Evolutionary conservation across 2,888 invertebrate species (phyloP).

Genomic region (Mechanitis messenoides): DNA sequence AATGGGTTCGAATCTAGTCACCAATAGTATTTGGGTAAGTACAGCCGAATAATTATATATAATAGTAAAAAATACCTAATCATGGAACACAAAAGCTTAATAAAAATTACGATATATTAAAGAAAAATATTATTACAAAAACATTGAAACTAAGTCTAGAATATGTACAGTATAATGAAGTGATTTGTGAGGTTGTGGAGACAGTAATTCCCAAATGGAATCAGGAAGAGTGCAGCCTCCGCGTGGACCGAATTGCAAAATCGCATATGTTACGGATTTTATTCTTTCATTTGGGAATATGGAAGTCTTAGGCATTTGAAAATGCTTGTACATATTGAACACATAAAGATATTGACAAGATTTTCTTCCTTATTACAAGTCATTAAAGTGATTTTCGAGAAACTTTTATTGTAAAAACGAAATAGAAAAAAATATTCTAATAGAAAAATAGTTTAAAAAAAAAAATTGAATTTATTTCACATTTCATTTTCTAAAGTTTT

Average conservation of each 20-base stretch:
- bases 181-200: constrained; percentile 71
- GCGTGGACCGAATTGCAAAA: constrained; percentile 68
- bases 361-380: too few species aligned
- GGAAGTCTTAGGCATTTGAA: not conserved
- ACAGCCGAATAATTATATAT: too few species aligned
- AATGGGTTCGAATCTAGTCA: too few species aligned
- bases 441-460: not conserved
- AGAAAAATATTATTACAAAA: not conserved
- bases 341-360: too few species aligned
- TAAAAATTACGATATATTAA: not conserved
- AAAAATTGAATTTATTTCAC: not conserved
- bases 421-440: too few species aligned
- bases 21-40: too few species aligned
- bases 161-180: constrained; percentile 49
- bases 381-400: too few species aligned
- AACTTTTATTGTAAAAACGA: too few species aligned
- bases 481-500: constrained; percentile 7
- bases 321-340: too few species aligned
- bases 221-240: constrained; percentile 68
- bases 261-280: constrained; percentile 65
- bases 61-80: too few species aligned
- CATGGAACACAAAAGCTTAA: too few species aligned
- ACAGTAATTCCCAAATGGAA: constrained; percentile 74
- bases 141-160: constrained; percentile 7
- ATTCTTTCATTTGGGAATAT: constrained; percentile 35